Base-by-base conservation (phyloP, 1,140 invertebrate species). In the Micrasema minimum region DNA sequence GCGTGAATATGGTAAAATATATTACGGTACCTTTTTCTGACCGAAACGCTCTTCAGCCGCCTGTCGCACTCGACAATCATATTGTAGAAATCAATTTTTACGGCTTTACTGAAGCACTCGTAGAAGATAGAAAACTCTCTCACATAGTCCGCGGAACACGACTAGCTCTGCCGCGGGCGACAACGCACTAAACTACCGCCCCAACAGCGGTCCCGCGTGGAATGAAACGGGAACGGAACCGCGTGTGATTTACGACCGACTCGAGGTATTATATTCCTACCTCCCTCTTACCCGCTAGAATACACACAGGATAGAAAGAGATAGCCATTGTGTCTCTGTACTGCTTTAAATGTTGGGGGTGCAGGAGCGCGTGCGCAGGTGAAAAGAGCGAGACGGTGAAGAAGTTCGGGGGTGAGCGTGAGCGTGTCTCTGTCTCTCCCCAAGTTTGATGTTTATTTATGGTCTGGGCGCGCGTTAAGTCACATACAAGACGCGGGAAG, bases 201-300 rank as follows among this genome's bases (percentile, higher is more conserved):
- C 77, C 79, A 77, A 80, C 82, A 79, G 80, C 79, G 78, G 79
- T 80, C 81, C 80, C 82, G 82, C 82, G 80, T 81, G 81, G 81
- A 83, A 82, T 83, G 82, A 83, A 81, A 81, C 35, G 51, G 18
- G 59, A 46, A 59, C 31, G 37, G 37, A 48, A 67, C 62, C 51
- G 61, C 79, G 80, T 81, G 81, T 82, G 82, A 83, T 83, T 84
- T 83, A 83, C 81, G 82, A 81, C 80, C 81, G 81, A 81, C 80
- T 81, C 81, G 83, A 82, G 82, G 79, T 79, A 76, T 77, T n/a
- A 37, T 22, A 46, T 22, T 14, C 20, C 48, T 38, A 37, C 65
- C 48, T 51, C 65, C 48, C 46, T 66, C 46, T 5, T 22, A 23
- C 65, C 11, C 16, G 65, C 48, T 66, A 55, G 23, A 18, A 23